Percentiles rank a stretch among this genome's conserved stretches.
Evolutionary conservation across 2,888 invertebrate species (phyloP).

Genomic region (Erebia epiphron): DNA sequence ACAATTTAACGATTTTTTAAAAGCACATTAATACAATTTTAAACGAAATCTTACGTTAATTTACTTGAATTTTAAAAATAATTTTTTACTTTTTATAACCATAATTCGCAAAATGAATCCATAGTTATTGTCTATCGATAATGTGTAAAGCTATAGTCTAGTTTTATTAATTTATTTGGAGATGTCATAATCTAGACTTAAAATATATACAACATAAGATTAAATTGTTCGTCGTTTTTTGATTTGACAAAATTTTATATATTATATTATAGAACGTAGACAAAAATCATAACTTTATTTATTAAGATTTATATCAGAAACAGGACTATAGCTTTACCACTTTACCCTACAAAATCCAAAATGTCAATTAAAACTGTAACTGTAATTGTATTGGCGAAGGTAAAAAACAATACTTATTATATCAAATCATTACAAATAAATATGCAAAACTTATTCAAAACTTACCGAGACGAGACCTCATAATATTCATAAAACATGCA

Average conservation of each 20-base stretch:
- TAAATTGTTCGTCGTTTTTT: not conserved
- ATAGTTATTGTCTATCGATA: not conserved
- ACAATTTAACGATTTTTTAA: not conserved
- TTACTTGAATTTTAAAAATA: not conserved
- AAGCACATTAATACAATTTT: not conserved
- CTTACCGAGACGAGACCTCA: slow-evolving; percentile 3
- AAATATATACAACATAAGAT: not conserved
- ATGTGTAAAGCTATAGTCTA: slow-evolving; percentile 4
- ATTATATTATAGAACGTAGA: not conserved
- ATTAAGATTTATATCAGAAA: not conserved
- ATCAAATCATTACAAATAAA: slow-evolving; percentile 30
- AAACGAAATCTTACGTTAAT: not conserved
- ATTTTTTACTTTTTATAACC: slow-evolving; percentile 3
- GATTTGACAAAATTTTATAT: not conserved
- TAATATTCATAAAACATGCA: slow-evolving; percentile 13
- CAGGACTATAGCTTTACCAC: slow-evolving; percentile 8
- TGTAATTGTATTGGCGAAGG: slow-evolving; percentile 21
- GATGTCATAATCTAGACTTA: not conserved
- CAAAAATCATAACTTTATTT: not conserved
- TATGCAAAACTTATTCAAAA: slow-evolving; percentile 24
- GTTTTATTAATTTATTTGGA: not conserved
- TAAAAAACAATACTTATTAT: slow-evolving; percentile 5
- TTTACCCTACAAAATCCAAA: not conserved
- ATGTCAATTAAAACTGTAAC: not conserved
- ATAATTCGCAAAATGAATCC: not conserved